Conservation (phyloP, 2,888 invertebrate species). For the Sepiola atlantica region DNA sequence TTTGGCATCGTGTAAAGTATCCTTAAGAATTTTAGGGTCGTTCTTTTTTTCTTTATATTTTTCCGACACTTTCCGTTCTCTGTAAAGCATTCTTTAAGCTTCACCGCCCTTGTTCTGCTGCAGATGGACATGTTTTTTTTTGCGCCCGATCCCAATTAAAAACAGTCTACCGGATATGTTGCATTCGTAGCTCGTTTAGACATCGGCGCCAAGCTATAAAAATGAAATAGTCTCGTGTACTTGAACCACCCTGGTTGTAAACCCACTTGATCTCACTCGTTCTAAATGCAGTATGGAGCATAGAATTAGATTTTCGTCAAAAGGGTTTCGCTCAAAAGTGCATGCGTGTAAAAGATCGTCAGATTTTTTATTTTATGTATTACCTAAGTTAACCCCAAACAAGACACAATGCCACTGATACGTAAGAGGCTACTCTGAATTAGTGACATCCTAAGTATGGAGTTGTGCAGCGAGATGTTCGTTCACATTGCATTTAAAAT, state of each 20-base stretch:
- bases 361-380: neutral
- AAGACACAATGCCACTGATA: too few species aligned
- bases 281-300: neutral
- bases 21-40: too few species aligned
- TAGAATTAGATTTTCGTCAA: neutral
- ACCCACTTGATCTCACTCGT: neutral
- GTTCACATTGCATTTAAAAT: too few species aligned
- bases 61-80: neutral
- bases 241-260: neutral
- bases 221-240: slow-evolving; percentile 11
- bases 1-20: too few species aligned
- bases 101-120: neutral
- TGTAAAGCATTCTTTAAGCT: neutral
- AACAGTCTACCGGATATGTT: slow-evolving; percentile 32
- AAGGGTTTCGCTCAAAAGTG: neutral
- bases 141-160: neutral
- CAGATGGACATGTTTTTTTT: neutral
- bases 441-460: too few species aligned
- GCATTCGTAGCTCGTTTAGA: neutral
- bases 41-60: neutral
- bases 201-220: slow-evolving; percentile 18
- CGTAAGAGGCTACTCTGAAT: too few species aligned
- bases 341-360: neutral
- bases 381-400: neutral
- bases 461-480: too few species aligned